A percentile compares a stretch with the other conserved stretches of the same genome.
Conservation (phyloP, 2,797 vertebrate species). For the Lepus townsendii region DNA sequence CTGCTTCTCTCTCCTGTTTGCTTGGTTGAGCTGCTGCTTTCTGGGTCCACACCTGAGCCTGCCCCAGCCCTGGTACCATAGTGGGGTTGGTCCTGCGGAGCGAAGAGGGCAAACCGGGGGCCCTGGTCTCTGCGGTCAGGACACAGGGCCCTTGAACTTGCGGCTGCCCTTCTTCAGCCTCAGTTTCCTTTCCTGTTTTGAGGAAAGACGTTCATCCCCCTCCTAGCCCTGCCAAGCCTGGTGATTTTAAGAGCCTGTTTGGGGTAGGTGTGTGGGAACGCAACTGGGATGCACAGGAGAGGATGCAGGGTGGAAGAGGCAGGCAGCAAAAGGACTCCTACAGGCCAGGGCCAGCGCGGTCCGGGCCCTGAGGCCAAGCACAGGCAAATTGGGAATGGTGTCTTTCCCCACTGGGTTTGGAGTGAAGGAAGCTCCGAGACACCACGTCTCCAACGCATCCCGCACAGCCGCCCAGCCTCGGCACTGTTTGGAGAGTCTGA, state of each 20-base stretch:
- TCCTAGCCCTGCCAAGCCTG: background rate
- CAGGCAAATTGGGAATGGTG: background rate
- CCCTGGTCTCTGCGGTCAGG: slow-evolving; percentile 24
- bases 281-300: background rate
- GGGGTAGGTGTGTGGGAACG: background rate
- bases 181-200: slow-evolving; percentile 51
- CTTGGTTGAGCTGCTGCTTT: slow-evolving; percentile 37
- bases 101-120: background rate
- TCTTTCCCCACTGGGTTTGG: slow-evolving; percentile 9
- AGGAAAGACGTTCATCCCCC: background rate
- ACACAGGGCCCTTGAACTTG: background rate
- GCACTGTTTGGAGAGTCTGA: background rate
- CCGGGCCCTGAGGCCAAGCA: background rate
- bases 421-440: slow-evolving; percentile 9
- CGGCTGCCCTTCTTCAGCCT: slow-evolving; percentile 19
- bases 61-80: background rate
- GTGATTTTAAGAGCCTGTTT: background rate
- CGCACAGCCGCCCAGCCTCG: background rate
- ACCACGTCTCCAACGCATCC: slow-evolving; percentile 3
- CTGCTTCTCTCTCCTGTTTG: slow-evolving; percentile 55
- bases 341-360: background rate
- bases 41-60: background rate
- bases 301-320: background rate
- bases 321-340: no score
- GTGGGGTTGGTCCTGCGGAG: background rate